Base-by-base conservation (phyloP, 1,140 invertebrate genomes). In the Achatina immaculata region DNA sequence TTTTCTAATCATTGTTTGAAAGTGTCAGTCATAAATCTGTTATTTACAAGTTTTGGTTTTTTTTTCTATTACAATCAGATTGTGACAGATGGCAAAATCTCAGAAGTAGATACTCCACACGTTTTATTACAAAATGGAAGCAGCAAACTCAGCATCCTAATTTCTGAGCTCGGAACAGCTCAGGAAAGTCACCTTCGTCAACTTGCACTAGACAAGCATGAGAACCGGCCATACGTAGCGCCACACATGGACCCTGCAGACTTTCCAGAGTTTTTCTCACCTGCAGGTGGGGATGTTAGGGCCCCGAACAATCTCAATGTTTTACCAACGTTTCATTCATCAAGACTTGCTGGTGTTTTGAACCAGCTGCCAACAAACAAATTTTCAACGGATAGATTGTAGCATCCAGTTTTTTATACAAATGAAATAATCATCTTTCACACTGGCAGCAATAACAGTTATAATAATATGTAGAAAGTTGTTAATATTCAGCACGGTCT, bases 161-260 rank as follows among this genome's bases (percentile, higher is more conserved):
- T 83, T 24, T 80, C 83, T 19, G 83, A 86, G 43, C 84, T 84
- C 16, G 83, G 83, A 19, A 42, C 77, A 16, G 73, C 74, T 0
- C 81, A 85, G 31, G 36, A 81, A 14, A 73, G 72, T 9, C 48
- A 77, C 14, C 78, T 86, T 11, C 66, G 76, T n/a, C 81, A 85
- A 48, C 51, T 86, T 11, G 85, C 85, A 24, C 71, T 65, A 45
- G 78, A 85, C 31, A 86, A 86, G 81, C 85, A 84, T 79, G 81
- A 85, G 77, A 86, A 86, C 72, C 83, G 83, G 68, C 85, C 85
- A 3, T 86, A 86, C 62, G 80, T 85, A 21, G 77, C 84, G n/a
- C 85, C 85, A 0, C 76, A 69, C 40, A 85, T 85, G 28, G 81
- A 85, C 62, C 83, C 82, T 21, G 82, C 77, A 58, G 83, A 84